Conservation (phyloP, 2,113 vertebrate species). For the Fregata magnificens region DNA sequence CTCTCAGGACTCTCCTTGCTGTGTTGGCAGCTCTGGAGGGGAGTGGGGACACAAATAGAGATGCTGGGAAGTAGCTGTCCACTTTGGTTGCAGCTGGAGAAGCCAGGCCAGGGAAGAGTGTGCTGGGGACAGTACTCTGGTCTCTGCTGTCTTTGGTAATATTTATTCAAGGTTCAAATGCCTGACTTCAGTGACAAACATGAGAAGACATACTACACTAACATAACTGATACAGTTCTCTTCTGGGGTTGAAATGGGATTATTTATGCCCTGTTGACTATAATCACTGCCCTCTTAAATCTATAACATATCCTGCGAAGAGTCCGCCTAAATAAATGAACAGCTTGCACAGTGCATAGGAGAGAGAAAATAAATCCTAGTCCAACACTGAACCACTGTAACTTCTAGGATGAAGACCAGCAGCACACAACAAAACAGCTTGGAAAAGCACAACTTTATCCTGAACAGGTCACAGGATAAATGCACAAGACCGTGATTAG, state of each 20-base stretch:
- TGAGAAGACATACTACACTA: neutral
- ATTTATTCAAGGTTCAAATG: neutral
- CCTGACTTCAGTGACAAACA: neutral
- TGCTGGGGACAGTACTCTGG: neutral
- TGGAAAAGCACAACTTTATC: neutral
- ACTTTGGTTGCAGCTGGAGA: neutral
- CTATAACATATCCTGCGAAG: neutral
- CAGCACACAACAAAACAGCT: neutral
- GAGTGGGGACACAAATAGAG: neutral
- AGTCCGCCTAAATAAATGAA: neutral
- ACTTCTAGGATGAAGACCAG: neutral
- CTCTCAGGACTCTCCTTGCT: neutral
- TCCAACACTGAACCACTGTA: neutral
- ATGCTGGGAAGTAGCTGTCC: neutral
- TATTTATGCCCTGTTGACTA: neutral
- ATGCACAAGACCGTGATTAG: rapidly evolving
- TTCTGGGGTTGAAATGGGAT: neutral
- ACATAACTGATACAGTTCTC: neutral
- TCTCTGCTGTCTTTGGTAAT: neutral
- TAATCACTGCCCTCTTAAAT: neutral
- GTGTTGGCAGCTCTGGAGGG: neutral
- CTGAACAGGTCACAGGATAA: neutral
- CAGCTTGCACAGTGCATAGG: neutral
- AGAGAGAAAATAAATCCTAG: neutral
- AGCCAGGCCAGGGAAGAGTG: neutral